Base-by-base conservation (phyloP, 2,888 invertebrate species). In the Dimorphilus gyrociliatus region DNA sequence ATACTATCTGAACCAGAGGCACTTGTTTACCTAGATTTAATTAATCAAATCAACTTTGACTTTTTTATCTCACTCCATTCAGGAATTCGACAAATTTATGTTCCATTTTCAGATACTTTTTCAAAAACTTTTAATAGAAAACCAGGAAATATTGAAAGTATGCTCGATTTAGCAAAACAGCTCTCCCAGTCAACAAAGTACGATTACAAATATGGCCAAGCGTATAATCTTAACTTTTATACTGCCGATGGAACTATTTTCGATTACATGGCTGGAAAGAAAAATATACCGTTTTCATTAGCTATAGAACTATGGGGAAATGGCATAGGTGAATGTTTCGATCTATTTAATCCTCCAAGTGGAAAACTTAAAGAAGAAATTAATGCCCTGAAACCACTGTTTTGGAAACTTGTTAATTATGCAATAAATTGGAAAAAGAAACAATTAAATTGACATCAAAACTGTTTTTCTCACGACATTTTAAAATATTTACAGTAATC, bases 161-260 rank as follows among this genome's bases (percentile, higher is more conserved):
- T 57, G 51, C 28, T 43, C 18, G 38, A 42, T 7, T 37, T 57
- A n/a, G 52, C 53, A 2, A 27, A 40, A 15, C 23, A 31, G 10
- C 35, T 57, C 37, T 39, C 57, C 1, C 34, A 34, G 12, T 35
- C 47, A 2, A 51, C 50, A 7, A 34, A 36, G 7, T 33, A 42
- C 27, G 38, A 29, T 8, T 56, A 45, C 34, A 40, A 40, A 8
- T 56, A 47, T 39, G 55, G 57, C 14, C 36, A 45, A 13, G 48
- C 50, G 3, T 46, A 43, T 13, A 37, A 44, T 6, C 39, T 56
- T 6, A 53, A 45, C 35, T 41, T 44, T 5, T 57, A 57, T 36
- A 46, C 53, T 7, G 57, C 57, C 15, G 57, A 57, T 45, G 57
- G 57, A 3, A 54, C 55, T 7, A 44, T 53, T 17, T 54, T 55